Evolutionary conservation across 2,797 vertebrate genomes (phyloP), one percentile per base, ranked within the genome.

Genomic region (Parauchenoglanis ngamensis): DNA sequence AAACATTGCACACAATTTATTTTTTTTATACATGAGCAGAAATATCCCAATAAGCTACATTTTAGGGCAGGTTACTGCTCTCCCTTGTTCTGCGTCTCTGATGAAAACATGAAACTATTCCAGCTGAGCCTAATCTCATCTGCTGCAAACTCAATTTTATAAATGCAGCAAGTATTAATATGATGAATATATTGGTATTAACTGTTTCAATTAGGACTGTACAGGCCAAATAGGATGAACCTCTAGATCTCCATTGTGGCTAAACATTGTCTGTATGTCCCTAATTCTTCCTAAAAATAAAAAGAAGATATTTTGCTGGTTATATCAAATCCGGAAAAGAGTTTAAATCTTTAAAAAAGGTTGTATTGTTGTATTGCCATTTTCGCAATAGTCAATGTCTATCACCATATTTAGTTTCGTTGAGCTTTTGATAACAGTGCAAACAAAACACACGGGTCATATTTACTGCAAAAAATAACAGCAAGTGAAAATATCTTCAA

Each of bases 161-260:
- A 40, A 21, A 79, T 21, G 25, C 31, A 59, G 28, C 56, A 80
- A 21, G 56, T 44, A 80, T 23, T 59, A 80, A 13, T 80, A 13
- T 61, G 61, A 80, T 44, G 7, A 88, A 86, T 89, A 85, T 84
- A 61, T 81, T 57, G 86, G 73, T 88, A 89, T 89, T 89, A 88
- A 89, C 76, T 78, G 86, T 86, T 83, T 85, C 68, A 77, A 68
- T 87, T 81, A 85, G 82, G 75, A 65, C 73, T 84, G 56, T 84
- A 78, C 79, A 86, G 85, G 72, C 46, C 78, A 78, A 11, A 35
- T 59, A 52, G 28, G 49, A 82, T 88, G 85, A 87, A 76, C 61
- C n/a, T 65, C 25, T 83, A 57, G 56, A 86, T 86, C 13, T 65
- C n/a, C 77, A 46, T 81, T 83, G 77, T 84, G 79, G 81, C 67